A percentile compares a stretch with the other conserved stretches of the same genome.
These are phyloP conservation scores for Eudemis profundana DNA, from an alignment of 2,888 invertebrate genomes.

Conservation along the genomic window DNA sequence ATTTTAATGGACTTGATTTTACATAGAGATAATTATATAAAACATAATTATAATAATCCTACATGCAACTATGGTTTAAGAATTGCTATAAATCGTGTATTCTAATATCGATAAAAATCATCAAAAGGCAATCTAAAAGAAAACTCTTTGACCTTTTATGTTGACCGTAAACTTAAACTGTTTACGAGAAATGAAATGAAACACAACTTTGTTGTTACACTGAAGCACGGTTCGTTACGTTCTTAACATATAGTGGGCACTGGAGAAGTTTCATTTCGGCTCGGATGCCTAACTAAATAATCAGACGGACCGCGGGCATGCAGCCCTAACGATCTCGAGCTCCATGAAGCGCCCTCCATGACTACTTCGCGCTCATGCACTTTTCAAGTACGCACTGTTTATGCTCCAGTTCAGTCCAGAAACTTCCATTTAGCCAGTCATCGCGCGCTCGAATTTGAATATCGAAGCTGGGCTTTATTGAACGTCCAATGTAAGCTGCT, in stretches of 20 bases:
- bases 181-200: constrained; percentile 45
- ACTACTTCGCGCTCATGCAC: constrained; percentile 73
- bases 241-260: constrained; percentile 45
- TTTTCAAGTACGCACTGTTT: constrained; percentile 80
- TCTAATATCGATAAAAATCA: constrained; percentile 3
- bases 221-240: constrained; percentile 18
- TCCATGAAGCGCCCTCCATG: constrained; percentile 64
- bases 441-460: constrained; percentile 59
- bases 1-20: too few relatives aligned
- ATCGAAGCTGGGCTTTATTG: constrained; percentile 47
- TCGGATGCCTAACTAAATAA: constrained; percentile 68
- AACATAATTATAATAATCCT: too few relatives aligned
- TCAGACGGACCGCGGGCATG: constrained; percentile 51
- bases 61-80: too few relatives aligned
- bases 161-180: constrained; percentile 27
- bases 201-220: constrained; percentile 42
- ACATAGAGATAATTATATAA: too few relatives aligned
- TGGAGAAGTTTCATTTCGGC: constrained; percentile 58
- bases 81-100: neutral
- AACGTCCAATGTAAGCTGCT: constrained; percentile 35
- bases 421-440: constrained; percentile 61
- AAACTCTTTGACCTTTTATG: constrained; percentile 23
- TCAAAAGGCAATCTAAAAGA: neutral
- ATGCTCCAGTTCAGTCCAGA: constrained; percentile 70
- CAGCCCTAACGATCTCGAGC: constrained; percentile 69